Evolutionary conservation across 2,113 vertebrate genomes (phyloP).

Genomic region (Antechinus flavipes): DNA sequence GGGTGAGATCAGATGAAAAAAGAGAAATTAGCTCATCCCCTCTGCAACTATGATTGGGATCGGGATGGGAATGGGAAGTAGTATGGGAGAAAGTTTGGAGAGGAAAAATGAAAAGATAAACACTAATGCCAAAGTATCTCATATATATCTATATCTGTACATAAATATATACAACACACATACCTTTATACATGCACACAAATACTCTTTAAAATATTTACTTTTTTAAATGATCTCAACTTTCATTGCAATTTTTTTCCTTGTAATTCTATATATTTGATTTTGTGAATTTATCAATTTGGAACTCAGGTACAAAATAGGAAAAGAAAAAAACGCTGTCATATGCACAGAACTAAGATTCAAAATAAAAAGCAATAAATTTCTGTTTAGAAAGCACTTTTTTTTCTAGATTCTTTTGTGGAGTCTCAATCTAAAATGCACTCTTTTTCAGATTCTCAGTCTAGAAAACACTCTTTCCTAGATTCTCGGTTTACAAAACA

Average conservation of each 20-base stretch:
- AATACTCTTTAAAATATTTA: not conserved
- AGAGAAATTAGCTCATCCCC: not conserved
- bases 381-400: too few relatives aligned
- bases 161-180: not conserved
- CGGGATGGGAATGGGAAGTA: not conserved
- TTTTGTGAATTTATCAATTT: too few relatives aligned
- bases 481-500: too few relatives aligned
- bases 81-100: not conserved
- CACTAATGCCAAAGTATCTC: not conserved
- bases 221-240: not conserved
- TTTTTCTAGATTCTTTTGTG: too few relatives aligned
- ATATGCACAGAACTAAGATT: too few relatives aligned
- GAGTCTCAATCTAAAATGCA: too few relatives aligned
- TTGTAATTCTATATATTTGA: too few relatives aligned
- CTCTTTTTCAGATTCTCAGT: too few relatives aligned
- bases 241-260: not conserved
- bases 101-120: constrained; percentile 24
- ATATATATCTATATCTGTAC: not conserved
- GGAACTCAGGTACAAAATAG: too few relatives aligned
- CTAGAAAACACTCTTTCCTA: too few relatives aligned
- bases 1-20: not conserved
- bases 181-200: not conserved
- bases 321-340: too few relatives aligned
- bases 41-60: not conserved
- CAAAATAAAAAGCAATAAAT: too few relatives aligned